Percentiles rank a stretch among this genome's conserved stretches.
phyloP scores from a whole-genome alignment of 2,888 invertebrate genomes.

The Parelbella ahira region DNA sequence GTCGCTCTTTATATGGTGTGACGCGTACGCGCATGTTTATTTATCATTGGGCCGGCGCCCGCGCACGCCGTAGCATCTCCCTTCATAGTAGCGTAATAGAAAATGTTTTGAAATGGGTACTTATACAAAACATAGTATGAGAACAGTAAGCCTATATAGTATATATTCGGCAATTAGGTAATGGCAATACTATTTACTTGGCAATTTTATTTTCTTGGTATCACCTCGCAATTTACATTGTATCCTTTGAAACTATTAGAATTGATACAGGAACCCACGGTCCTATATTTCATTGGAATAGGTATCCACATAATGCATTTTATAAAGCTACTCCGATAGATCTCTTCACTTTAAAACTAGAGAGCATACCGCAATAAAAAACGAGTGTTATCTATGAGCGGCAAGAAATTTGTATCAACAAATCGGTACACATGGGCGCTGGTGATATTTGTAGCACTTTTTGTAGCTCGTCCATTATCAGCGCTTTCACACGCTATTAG shows the following conservation, averaged over 20 bases:
- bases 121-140: too few species aligned
- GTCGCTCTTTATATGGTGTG: slow-evolving; percentile 58
- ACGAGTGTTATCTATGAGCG: slow-evolving; percentile 27
- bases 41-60: slow-evolving; percentile 44
- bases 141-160: too few species aligned
- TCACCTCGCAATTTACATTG: too few species aligned
- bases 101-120: too few species aligned
- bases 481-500: slow-evolving; percentile 54
- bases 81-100: slow-evolving; percentile 2
- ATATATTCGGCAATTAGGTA: too few species aligned
- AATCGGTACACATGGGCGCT: slow-evolving; percentile 27
- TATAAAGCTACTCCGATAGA: too few species aligned
- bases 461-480: slow-evolving; percentile 44
- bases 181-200: too few species aligned
- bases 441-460: slow-evolving; percentile 34
- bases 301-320: too few species aligned
- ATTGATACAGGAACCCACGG: too few species aligned
- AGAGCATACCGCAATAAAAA: slow-evolving; percentile 24
- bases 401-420: slow-evolving; percentile 23
- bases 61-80: slow-evolving; percentile 21
- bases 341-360: slow-evolving; percentile 1
- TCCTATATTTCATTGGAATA: too few species aligned
- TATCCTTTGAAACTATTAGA: too few species aligned
- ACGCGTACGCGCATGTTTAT: slow-evolving; percentile 56
- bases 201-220: too few species aligned